phyloP scores from a whole-genome alignment of 1,140 invertebrate species.

The Leptinotarsa defecta region DNA sequence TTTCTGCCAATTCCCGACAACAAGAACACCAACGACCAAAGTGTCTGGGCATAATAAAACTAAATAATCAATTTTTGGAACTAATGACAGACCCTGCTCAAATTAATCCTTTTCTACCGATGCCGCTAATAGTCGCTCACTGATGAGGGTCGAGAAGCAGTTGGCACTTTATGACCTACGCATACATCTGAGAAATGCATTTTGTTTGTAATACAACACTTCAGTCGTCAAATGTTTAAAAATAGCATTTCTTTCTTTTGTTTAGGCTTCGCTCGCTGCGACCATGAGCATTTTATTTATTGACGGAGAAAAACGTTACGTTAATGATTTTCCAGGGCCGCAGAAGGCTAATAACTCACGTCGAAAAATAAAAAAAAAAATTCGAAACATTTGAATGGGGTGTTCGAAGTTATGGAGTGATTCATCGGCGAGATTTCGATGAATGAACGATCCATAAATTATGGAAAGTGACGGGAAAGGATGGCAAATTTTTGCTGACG shows the following conservation, averaged over 20 bases:
- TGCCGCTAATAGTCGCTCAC: background rate
- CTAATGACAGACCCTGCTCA: background rate
- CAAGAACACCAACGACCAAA: background rate
- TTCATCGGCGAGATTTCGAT: too few relatives aligned
- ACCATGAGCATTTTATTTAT: conserved; percentile 3
- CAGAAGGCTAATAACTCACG: background rate
- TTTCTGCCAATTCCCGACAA: too few relatives aligned
- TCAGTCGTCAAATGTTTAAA: conserved; percentile 3
- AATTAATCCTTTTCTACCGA: conserved; percentile 4
- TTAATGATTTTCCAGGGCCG: background rate
- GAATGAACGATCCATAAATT: too few relatives aligned
- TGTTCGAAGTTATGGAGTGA: too few relatives aligned
- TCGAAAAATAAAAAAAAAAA: background rate
- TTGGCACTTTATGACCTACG: background rate
- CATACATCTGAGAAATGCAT: conserved; percentile 1
- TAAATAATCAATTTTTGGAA: background rate
- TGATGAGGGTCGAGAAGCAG: conserved; percentile 7
- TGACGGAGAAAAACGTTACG: background rate
- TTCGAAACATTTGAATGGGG: background rate
- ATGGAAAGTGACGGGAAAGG: too few relatives aligned
- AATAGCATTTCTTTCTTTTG: conserved; percentile 6
- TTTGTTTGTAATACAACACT: conserved; percentile 6
- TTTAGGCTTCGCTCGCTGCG: background rate
- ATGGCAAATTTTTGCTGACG: too few relatives aligned
- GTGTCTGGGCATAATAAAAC: background rate